Conservation (phyloP, 2,113 vertebrate species). For the Conger conger region DNA sequence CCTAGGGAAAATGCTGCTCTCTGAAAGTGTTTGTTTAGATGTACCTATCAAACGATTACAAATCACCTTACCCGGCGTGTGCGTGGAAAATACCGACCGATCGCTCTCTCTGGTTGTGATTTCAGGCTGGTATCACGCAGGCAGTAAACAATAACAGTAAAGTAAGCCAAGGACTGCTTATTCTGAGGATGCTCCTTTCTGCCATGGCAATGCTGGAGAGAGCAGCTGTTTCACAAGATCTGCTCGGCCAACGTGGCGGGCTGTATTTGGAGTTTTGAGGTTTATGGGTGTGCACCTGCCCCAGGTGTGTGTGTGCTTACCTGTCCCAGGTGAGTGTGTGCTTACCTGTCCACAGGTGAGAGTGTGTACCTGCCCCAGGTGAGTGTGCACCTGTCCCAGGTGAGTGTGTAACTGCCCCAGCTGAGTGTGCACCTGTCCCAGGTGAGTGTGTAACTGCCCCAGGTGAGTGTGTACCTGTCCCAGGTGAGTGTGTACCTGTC, state of each 20-base stretch:
- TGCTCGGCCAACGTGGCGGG: not conserved
- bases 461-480: not conserved
- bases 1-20: too few relatives aligned
- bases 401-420: too few relatives aligned
- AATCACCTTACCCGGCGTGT: too few relatives aligned
- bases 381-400: too few relatives aligned
- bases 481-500: not conserved
- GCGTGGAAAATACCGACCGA: not conserved
- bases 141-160: not conserved
- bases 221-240: not conserved
- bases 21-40: too few relatives aligned
- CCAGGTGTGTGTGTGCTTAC: too few relatives aligned
- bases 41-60: too few relatives aligned
- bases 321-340: too few relatives aligned
- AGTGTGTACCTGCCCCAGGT: too few relatives aligned
- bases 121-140: not conserved
- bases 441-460: not conserved
- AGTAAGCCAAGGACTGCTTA: not conserved
- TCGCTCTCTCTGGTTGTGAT: not conserved
- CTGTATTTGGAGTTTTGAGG: not conserved
- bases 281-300: not conserved
- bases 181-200: not conserved
- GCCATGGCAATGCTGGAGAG: not conserved
- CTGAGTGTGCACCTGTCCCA: too few relatives aligned
- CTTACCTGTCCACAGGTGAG: too few relatives aligned